A percentile compares a stretch with the other conserved stretches of the same genome.
These are phyloP conservation scores for Drosophila colorata DNA, from an alignment of 2,888 invertebrate species.

Conservation along the genomic window DNA sequence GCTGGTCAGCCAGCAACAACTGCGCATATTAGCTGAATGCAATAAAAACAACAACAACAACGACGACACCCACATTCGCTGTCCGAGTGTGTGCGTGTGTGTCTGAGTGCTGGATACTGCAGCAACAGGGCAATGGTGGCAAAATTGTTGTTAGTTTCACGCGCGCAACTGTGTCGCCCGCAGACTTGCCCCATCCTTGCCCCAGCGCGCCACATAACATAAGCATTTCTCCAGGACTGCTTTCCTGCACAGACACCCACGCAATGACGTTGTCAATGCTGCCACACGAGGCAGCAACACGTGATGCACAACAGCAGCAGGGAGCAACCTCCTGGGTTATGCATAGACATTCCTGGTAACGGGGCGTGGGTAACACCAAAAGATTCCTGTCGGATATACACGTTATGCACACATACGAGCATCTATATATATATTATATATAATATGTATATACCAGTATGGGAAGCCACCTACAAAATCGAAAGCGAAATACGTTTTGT, in stretches of 20 bases:
- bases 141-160: slow-evolving; percentile 70
- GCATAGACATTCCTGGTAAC: slow-evolving; percentile 28
- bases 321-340: slow-evolving; percentile 34
- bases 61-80: slow-evolving; percentile 1
- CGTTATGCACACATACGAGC: not conserved
- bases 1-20: slow-evolving; percentile 31
- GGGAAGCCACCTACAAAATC: slow-evolving; percentile 64
- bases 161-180: slow-evolving; percentile 32
- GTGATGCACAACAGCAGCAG: slow-evolving; percentile 62
- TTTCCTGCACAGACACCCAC: not conserved
- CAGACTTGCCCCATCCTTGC: slow-evolving; percentile 3
- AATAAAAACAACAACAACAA: slow-evolving; percentile 11
- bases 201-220: slow-evolving; percentile 8
- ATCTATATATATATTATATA: not conserved
- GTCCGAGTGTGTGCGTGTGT: slow-evolving; percentile 1
- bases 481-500: slow-evolving; percentile 72
- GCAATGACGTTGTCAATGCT: slow-evolving; percentile 50
- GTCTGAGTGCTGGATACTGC: slow-evolving; percentile 6
- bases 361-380: slow-evolving; percentile 33
- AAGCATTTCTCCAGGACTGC: not conserved
- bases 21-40: slow-evolving; percentile 33
- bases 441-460: not conserved
- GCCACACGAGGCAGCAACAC: slow-evolving; percentile 72
- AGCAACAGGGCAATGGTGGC: slow-evolving; percentile 72
- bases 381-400: slow-evolving; percentile 38